Conservation (phyloP, 2,113 vertebrate species). For the human (Homo sapiens) region DNA sequence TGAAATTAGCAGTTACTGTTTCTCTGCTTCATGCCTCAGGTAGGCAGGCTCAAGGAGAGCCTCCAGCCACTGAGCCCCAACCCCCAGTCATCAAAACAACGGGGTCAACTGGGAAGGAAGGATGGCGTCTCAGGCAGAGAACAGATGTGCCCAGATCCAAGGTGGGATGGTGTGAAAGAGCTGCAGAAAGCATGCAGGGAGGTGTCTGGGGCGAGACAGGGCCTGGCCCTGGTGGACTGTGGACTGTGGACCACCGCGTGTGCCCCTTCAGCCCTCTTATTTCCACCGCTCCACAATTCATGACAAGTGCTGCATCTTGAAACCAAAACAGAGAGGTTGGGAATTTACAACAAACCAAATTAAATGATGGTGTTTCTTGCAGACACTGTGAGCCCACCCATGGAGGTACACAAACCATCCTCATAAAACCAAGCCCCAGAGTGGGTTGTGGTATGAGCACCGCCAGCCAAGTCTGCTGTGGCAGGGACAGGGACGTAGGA, state of each 20-base stretch:
- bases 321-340: neutral
- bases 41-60: neutral
- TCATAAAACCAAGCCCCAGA: neutral
- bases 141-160: no score
- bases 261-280: neutral
- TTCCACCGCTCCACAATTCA: rapidly evolving
- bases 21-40: no score
- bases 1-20: neutral
- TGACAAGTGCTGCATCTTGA: neutral
- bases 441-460: neutral
- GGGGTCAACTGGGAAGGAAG: no score
- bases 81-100: neutral
- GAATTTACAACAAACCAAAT: neutral
- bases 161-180: neutral
- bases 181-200: neutral
- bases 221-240: no score
- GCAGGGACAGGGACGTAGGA: conserved; percentile 34
- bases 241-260: no score
- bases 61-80: neutral
- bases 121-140: neutral
- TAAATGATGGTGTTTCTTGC: neutral
- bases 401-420: neutral
- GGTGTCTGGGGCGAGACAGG: neutral
- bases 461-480: neutral
- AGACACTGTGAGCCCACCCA: neutral